A percentile compares a stretch with the other conserved stretches of the same genome.
Conservation (phyloP, 2,113 vertebrate genomes). For the Myrmecobius fasciatus region DNA sequence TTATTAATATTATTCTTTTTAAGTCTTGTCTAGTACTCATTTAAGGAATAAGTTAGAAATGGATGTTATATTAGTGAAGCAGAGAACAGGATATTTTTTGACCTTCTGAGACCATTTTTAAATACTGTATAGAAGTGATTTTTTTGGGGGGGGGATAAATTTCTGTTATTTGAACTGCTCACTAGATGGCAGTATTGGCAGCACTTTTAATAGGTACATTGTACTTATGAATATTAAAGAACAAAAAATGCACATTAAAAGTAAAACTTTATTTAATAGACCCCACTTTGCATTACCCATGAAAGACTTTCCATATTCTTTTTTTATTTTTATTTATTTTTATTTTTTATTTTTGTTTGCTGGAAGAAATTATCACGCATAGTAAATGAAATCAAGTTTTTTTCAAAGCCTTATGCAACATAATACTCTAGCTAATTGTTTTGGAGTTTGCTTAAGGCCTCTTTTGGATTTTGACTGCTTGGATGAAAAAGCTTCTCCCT, state of each 20-base stretch:
- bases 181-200: conserved; percentile 75
- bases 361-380: rapidly evolving
- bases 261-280: not conserved
- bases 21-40: not conserved
- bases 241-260: not conserved
- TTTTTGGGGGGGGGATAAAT: not conserved
- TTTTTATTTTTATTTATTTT: rapidly evolving
- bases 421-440: no score
- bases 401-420: not conserved
- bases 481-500: not conserved
- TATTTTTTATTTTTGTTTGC: not conserved
- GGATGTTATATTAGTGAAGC: not conserved
- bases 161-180: conserved; percentile 28
- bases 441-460: not conserved
- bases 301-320: not conserved
- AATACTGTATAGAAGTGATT: not conserved
- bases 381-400: not conserved
- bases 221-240: not conserved
- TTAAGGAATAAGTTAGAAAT: not conserved
- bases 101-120: not conserved
- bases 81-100: not conserved
- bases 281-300: not conserved
- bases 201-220: conserved; percentile 22
- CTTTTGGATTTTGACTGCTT: not conserved
- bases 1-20: not conserved